Percentiles rank a stretch among this genome's conserved stretches.
Conservation (phyloP, 2,113 vertebrate genomes). For the Mellivora capensis region DNA sequence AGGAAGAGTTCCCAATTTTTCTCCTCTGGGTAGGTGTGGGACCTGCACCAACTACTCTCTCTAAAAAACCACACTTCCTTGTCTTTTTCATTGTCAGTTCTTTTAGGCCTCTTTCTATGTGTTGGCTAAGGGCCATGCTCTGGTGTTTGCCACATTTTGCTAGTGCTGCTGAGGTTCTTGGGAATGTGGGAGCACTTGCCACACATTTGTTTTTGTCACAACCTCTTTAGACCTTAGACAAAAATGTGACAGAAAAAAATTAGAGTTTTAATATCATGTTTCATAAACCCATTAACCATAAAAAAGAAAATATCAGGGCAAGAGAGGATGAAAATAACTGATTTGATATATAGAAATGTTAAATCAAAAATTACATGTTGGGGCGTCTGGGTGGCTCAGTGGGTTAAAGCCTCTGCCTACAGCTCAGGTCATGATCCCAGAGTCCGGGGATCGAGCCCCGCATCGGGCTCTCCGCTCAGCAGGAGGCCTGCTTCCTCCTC, state of each 20-base stretch:
- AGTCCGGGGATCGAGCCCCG: too few relatives aligned
- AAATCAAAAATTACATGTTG: not conserved
- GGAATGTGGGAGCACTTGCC: not conserved
- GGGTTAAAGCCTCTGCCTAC: too few relatives aligned
- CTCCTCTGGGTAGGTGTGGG: not conserved
- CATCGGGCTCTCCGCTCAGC: too few relatives aligned
- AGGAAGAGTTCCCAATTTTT: not conserved
- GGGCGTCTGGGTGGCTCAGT: too few relatives aligned
- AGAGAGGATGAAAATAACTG: not conserved
- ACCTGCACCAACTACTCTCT: not conserved
- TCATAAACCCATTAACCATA: not conserved
- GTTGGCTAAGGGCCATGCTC: not conserved
- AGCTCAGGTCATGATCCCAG: too few relatives aligned
- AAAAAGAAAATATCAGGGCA: not conserved
- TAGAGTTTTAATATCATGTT: not conserved
- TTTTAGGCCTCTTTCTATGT: not conserved
- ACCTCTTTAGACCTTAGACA: not conserved
- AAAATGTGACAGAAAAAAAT: not conserved
- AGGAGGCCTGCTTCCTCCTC: too few relatives aligned
- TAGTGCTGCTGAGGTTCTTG: not conserved
- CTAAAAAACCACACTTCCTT: not conserved
- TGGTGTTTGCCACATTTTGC: not conserved
- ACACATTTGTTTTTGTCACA: not conserved
- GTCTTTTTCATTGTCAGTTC: not conserved
- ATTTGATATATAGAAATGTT: not conserved